Percentiles rank a stretch among this genome's conserved stretches.
Conservation (phyloP, 2,797 vertebrate genomes). For the Vireo griseus region DNA sequence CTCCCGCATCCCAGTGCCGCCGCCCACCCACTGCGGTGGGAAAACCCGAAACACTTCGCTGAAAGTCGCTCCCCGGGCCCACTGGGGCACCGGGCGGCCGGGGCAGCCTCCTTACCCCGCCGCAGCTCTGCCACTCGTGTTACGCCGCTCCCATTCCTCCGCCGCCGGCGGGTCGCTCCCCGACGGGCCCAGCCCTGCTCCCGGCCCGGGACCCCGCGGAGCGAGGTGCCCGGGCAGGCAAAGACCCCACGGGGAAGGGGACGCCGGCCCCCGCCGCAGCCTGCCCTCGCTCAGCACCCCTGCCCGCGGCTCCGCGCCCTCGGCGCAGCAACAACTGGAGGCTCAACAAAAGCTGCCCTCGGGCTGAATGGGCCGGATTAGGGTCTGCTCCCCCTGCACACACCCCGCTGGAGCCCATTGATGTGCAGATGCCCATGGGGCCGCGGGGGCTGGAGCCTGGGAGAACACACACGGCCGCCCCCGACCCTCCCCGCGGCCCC, state of each 20-base stretch:
- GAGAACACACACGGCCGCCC: neutral
- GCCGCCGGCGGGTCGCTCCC: neutral
- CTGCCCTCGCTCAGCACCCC: neutral
- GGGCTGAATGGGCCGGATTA: slow-evolving; percentile 36
- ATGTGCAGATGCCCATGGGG: slow-evolving; percentile 52
- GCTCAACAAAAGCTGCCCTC: neutral
- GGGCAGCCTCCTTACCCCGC: neutral
- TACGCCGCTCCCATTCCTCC: neutral
- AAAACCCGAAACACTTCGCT: neutral
- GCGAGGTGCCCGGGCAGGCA: neutral
- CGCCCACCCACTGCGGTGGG: neutral
- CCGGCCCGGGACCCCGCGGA: neutral
- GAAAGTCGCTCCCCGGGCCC: neutral
- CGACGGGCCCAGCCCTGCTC: neutral
- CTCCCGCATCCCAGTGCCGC: neutral
- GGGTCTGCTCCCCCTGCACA: neutral
- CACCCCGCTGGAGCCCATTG: neutral
- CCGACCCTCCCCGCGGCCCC: neutral
- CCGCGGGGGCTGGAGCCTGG: neutral
- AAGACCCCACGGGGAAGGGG: neutral
- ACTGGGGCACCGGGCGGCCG: neutral
- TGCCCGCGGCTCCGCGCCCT: neutral
- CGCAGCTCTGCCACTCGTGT: neutral
- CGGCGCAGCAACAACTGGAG: neutral
- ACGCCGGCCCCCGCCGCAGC: neutral